Evolutionary conservation across 2,888 invertebrate genomes (phyloP).

Genomic region (Watsonalla cultraria): DNA sequence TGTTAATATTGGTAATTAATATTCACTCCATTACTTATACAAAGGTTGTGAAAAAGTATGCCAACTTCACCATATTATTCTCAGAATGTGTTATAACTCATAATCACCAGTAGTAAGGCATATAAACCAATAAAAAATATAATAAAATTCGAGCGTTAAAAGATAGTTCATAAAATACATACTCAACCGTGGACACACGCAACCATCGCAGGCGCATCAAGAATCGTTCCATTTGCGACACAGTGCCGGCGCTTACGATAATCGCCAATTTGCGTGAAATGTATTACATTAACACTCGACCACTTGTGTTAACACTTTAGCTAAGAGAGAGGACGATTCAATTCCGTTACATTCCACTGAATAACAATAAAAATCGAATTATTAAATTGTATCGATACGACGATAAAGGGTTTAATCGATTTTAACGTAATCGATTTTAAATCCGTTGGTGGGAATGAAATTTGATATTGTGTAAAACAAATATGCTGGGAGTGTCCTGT

Average conservation of each 20-base stretch:
- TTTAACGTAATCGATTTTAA: conserved; percentile 2
- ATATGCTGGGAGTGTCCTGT: background rate
- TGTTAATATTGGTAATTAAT: too few species aligned
- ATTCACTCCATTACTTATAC: too few species aligned
- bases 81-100: too few species aligned
- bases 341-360: conserved; percentile 2
- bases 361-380: conserved; percentile 1
- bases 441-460: background rate
- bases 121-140: background rate
- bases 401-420: background rate
- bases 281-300: conserved; percentile 13
- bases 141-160: background rate
- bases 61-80: too few species aligned
- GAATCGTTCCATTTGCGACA: conserved; percentile 37
- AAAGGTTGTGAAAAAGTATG: too few species aligned
- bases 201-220: conserved; percentile 34
- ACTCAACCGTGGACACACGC: conserved; percentile 25
- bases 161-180: background rate
- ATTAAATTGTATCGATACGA: conserved; percentile 1
- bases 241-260: conserved; percentile 33
- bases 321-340: conserved; percentile 2
- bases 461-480: background rate
- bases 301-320: conserved; percentile 10
- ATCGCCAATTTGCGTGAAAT: conserved; percentile 41
- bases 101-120: background rate